Conservation (phyloP, 2,888 invertebrate genomes). For the Apamea sordens region DNA sequence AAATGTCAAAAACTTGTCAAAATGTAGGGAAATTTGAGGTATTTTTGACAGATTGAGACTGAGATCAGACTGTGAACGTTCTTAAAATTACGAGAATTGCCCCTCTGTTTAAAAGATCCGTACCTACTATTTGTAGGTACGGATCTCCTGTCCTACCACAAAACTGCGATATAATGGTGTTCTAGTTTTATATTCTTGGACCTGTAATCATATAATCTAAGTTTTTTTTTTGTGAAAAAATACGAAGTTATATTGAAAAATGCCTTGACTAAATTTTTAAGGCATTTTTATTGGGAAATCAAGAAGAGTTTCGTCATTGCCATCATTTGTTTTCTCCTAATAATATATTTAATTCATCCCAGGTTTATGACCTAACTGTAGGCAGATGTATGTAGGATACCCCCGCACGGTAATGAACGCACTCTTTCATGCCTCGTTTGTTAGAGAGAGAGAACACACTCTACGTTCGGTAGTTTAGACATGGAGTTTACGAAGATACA, state of each 20-base stretch:
- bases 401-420: constrained; percentile 23
- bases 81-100: no score
- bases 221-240: no score
- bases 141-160: no score
- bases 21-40: no score
- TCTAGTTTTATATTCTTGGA: no score
- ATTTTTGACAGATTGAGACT: no score
- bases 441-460: not conserved
- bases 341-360: not conserved
- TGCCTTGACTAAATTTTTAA: not conserved
- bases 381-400: constrained; percentile 11
- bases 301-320: not conserved
- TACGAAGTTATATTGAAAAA: not conserved
- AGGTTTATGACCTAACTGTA: not conserved
- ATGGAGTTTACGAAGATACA: not conserved
- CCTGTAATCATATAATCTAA: no score
- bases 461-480: not conserved
- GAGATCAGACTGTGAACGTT: no score
- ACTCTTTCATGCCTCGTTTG: constrained; percentile 12
- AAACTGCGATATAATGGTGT: no score
- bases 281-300: not conserved
- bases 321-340: not conserved
- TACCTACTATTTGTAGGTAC: no score
- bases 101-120: no score
- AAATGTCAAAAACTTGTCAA: no score